A percentile compares a stretch with the other conserved stretches of the same genome.
Evolutionary conservation across 2,113 vertebrate species (phyloP).

Genomic region (Bos indicus): DNA sequence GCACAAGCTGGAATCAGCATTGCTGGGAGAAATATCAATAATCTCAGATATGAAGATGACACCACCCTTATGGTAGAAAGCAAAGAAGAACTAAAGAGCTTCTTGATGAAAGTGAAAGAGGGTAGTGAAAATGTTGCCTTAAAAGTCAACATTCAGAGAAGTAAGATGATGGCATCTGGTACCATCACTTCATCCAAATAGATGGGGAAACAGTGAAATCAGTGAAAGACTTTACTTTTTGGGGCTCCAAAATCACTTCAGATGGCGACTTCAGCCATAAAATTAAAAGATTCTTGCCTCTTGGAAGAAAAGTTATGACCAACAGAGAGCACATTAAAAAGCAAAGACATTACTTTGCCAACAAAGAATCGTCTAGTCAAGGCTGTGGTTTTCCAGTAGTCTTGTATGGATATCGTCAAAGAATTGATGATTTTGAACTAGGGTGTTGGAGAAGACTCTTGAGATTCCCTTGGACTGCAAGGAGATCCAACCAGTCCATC

Average conservation of each 20-base stretch:
- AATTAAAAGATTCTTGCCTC: background rate
- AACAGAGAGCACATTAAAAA: background rate
- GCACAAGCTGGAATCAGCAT: too few species aligned
- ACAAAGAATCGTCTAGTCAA: background rate
- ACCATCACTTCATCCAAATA: background rate
- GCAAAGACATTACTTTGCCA: background rate
- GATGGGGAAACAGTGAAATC: background rate
- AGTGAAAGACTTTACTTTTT: background rate
- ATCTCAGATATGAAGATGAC: background rate
- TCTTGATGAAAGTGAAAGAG: background rate
- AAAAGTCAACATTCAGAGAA: background rate
- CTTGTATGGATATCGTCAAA: fast-evolving
- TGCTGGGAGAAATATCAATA: background rate
- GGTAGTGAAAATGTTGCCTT: background rate
- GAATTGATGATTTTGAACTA: background rate
- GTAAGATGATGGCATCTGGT: background rate
- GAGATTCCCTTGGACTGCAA: background rate
- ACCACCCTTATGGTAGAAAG: background rate
- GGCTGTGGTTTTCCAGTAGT: background rate
- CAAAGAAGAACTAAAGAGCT: background rate
- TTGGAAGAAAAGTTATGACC: background rate
- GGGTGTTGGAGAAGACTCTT: background rate
- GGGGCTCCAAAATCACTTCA: background rate
- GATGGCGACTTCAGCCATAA: background rate
- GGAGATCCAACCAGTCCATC: background rate